These are phyloP conservation scores for Scaptomyza polygonia DNA, from an alignment of 2,888 invertebrate species.

Conservation along the genomic window DNA sequence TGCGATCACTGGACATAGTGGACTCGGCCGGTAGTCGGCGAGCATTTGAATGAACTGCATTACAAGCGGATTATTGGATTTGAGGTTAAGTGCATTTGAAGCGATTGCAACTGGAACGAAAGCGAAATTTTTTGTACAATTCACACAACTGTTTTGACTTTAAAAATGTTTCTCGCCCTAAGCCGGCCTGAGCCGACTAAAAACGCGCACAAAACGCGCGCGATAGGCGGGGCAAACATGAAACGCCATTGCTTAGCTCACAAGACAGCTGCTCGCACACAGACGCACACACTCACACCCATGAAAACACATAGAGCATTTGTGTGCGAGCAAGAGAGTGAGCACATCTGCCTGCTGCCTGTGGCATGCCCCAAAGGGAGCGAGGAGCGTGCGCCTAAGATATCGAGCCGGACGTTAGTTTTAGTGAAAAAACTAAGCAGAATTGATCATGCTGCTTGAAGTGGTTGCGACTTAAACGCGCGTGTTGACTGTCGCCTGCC, in stretches of 20 bases:
- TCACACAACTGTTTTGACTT: conserved; percentile 71
- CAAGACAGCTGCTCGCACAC: conserved; percentile 43
- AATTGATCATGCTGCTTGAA: conserved; percentile 56
- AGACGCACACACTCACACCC: conserved; percentile 22
- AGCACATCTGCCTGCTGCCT: conserved; percentile 45
- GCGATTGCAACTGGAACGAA: conserved; percentile 53
- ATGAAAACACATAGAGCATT: conserved; percentile 11
- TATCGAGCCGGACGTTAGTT: conserved; percentile 30
- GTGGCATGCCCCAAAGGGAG: conserved; percentile 65
- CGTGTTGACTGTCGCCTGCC: conserved; percentile 52
- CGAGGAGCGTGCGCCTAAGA: conserved; percentile 61
- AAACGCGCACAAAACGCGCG: conserved; percentile 56
- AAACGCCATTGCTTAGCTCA: conserved; percentile 76
- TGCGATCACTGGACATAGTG: conserved; percentile 41
- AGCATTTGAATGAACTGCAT: conserved; percentile 60
- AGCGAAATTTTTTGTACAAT: conserved; percentile 49
- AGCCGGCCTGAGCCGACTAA: conserved; percentile 36
- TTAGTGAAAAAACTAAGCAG: conserved; percentile 56
- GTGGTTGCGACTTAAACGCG: conserved; percentile 47
- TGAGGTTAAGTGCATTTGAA: conserved; percentile 74
- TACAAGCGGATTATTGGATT: conserved; percentile 81
- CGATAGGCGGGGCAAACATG: conserved; percentile 71
- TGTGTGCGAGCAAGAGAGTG: conserved; percentile 23
- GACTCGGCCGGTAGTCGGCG: conserved; percentile 23
- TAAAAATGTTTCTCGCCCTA: conserved; percentile 36